These are phyloP conservation scores for Amorpha juglandis DNA, from an alignment of 2,888 invertebrate genomes.

Conservation along the genomic window DNA sequence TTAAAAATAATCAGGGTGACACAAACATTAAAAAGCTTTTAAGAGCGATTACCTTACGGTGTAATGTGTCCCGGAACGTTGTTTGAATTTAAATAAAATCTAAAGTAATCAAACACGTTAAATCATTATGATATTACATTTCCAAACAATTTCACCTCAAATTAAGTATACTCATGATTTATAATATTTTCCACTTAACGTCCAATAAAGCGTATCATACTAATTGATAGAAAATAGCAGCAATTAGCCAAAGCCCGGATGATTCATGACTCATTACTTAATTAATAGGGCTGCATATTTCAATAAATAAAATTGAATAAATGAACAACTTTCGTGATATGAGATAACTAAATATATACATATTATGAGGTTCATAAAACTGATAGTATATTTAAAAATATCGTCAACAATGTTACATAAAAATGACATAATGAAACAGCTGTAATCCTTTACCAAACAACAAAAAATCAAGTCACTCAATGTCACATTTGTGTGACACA, in stretches of 20 bases:
- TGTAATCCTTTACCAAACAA: neutral
- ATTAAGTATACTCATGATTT: neutral
- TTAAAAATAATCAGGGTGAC: conserved; percentile 33
- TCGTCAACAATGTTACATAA: too few relatives aligned
- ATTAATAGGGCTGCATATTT: neutral
- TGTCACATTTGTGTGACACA: conserved; percentile 58
- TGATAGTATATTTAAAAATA: neutral
- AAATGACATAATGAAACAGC: neutral
- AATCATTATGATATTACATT: neutral
- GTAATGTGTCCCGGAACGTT: neutral
- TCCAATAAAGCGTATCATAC: neutral
- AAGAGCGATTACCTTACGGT: conserved; percentile 30
- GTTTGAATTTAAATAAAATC: conserved; percentile 1
- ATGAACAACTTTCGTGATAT: neutral
- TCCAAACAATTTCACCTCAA: neutral
- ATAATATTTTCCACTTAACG: neutral
- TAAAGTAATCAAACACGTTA: neutral
- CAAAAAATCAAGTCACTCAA: conserved; percentile 43
- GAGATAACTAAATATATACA: neutral
- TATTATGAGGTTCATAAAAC: neutral
- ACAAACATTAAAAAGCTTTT: conserved; percentile 41
- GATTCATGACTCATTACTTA: neutral
- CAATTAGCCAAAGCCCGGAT: conserved; percentile 5
- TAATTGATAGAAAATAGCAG: conserved; percentile 15
- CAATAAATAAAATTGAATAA: neutral